Evolutionary conservation across 2,888 invertebrate genomes (phyloP).

Genomic region (Pedicia rivosa): DNA sequence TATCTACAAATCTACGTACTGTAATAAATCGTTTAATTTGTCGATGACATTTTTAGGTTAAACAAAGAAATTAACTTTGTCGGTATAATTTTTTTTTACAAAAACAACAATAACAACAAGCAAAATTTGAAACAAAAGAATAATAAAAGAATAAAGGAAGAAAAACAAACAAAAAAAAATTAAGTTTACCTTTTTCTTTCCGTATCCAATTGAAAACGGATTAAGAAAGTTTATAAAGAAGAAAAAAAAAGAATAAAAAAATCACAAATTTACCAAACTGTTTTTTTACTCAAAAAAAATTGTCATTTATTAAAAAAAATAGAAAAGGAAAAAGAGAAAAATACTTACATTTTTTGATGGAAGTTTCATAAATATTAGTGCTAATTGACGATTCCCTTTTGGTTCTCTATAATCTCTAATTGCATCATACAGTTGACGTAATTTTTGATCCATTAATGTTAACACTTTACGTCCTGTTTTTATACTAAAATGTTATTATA

Average conservation of each 20-base stretch:
- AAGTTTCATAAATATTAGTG: constrained; percentile 85
- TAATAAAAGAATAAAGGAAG: constrained; percentile 8
- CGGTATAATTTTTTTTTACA: not conserved
- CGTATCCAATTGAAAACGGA: constrained; percentile 11
- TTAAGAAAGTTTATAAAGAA: constrained; percentile 2
- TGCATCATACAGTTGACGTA: constrained; percentile 74
- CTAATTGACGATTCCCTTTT: constrained; percentile 75
- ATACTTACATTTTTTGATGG: constrained; percentile 63
- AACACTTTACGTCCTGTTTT: constrained; percentile 30
- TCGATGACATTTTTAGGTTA: too few relatives aligned
- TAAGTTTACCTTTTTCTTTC: constrained; percentile 14
- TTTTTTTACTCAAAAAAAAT: too few relatives aligned
- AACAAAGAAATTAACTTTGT: too few relatives aligned
- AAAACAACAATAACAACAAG: not conserved
- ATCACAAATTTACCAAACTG: constrained; percentile 1
- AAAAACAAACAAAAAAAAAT: not conserved
- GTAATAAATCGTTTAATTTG: too few relatives aligned
- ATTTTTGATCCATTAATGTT: constrained; percentile 52
- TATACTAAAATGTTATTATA: constrained; percentile 18
- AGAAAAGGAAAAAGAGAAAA: not conserved
- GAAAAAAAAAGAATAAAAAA: constrained; percentile 2
- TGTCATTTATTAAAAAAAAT: too few relatives aligned
- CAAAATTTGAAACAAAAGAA: not conserved
- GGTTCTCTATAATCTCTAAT: constrained; percentile 78
- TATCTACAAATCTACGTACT: too few relatives aligned